Percentiles rank a stretch among this genome's conserved stretches.
Evolutionary conservation across 2,888 invertebrate genomes (phyloP).

Genomic region (Ecdyonurus torrentis): DNA sequence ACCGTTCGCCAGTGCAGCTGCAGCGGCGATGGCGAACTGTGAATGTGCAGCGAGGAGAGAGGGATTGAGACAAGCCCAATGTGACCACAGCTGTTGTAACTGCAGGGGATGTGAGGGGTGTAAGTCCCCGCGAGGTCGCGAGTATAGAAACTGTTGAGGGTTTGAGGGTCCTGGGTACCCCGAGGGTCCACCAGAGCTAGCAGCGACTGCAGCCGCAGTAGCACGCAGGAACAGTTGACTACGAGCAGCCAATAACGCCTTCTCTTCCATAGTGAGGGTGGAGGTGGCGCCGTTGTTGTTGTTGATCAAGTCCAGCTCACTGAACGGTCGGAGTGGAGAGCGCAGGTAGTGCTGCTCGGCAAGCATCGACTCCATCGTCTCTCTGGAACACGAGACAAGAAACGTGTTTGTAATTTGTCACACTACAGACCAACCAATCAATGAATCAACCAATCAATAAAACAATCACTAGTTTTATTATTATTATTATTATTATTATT

Average conservation of each 20-base stretch:
- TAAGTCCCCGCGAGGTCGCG: not conserved
- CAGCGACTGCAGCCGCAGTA: not conserved
- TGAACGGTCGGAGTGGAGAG: conserved; percentile 56
- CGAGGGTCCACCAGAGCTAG: not conserved
- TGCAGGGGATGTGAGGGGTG: not conserved
- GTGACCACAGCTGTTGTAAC: not conserved
- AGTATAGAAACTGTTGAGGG: not conserved
- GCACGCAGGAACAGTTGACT: conserved; percentile 57
- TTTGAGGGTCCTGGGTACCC: not conserved
- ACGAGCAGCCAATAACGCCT: conserved; percentile 56
- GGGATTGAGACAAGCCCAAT: not conserved
- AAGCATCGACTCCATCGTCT: conserved; percentile 79
- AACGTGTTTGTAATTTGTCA: no score
- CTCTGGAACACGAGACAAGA: conserved; percentile 38
- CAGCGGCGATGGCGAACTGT: not conserved
- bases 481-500: no score
- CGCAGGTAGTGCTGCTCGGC: conserved; percentile 71
- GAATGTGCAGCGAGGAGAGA: not conserved
- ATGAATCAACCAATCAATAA: no score
- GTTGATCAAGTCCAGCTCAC: conserved; percentile 20
- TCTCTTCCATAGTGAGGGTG: conserved; percentile 51
- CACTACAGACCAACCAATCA: not conserved
- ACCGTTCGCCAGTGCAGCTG: not conserved
- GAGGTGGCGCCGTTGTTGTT: conserved; percentile 15
- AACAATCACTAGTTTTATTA: no score